Percentiles rank a stretch among this genome's conserved stretches.
These are phyloP conservation scores for Spodoptera litura DNA, from an alignment of 1,140 invertebrate species.

Conservation along the genomic window DNA sequence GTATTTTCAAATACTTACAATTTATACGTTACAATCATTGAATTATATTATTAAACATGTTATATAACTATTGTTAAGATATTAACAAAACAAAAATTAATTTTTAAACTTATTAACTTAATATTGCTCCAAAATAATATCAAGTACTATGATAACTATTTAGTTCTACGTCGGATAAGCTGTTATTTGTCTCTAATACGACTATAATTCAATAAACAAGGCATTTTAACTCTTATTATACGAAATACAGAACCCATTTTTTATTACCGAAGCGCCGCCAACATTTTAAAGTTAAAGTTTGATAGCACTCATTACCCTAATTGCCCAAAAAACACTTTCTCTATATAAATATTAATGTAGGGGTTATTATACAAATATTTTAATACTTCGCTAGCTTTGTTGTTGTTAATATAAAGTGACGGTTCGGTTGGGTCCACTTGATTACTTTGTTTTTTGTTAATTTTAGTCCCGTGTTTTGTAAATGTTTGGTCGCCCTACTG, in stretches of 20 bases:
- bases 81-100: too few relatives aligned
- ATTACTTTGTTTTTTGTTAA: conserved; percentile 20
- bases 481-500: neutral
- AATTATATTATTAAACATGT: too few relatives aligned
- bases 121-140: too few relatives aligned
- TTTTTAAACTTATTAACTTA: too few relatives aligned
- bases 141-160: too few relatives aligned
- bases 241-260: neutral
- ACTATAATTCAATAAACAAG: too few relatives aligned
- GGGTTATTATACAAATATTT: conserved; percentile 37
- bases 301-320: conserved; percentile 49
- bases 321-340: conserved; percentile 53
- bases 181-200: too few relatives aligned
- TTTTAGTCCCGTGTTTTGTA: neutral
- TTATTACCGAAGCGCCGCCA: neutral
- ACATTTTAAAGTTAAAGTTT: conserved; percentile 4
- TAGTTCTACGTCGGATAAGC: too few relatives aligned
- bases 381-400: conserved; percentile 13
- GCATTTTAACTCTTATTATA: too few relatives aligned
- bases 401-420: conserved; percentile 14
- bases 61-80: too few relatives aligned
- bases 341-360: conserved; percentile 49
- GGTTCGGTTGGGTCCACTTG: neutral
- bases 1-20: too few relatives aligned
- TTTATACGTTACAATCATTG: too few relatives aligned